These are phyloP conservation scores for Sycophaga agraensis DNA, from an alignment of 1,140 invertebrate genomes.

Conservation along the genomic window DNA sequence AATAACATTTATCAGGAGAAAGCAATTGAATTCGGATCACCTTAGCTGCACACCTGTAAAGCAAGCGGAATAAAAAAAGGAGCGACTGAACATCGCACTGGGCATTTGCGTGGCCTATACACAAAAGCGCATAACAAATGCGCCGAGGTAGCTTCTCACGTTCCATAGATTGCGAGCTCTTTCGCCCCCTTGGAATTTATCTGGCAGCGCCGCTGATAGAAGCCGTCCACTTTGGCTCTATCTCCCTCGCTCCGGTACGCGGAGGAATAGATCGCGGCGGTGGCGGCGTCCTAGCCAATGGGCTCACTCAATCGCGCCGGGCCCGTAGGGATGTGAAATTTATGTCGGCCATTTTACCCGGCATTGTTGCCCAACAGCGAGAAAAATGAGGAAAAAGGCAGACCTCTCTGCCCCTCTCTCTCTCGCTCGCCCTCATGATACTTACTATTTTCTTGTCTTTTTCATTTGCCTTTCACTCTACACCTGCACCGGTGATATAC, in stretches of 20 bases:
- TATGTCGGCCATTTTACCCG: constrained; percentile 30
- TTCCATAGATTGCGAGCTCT: no score
- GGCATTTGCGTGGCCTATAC: no score
- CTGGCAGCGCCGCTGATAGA: constrained; percentile 17
- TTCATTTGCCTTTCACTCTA: no score
- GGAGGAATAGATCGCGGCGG: constrained; percentile 13
- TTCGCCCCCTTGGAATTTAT: constrained; percentile 9
- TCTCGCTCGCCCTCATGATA: neutral
- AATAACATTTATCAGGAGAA: no score
- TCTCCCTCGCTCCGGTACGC: neutral
- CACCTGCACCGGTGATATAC: no score
- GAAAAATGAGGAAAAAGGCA: neutral
- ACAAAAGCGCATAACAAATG: constrained; percentile 10
- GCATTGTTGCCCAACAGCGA: constrained; percentile 21
- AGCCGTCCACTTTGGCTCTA: neutral
- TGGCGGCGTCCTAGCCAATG: constrained; percentile 5
- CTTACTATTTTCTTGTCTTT: no score
- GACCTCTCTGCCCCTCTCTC: neutral
- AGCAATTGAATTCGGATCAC: no score
- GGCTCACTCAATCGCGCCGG: constrained; percentile 8
- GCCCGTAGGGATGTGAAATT: constrained; percentile 25
- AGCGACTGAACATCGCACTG: no score
- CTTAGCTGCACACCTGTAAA: no score
- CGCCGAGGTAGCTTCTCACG: no score
- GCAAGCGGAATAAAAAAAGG: no score